Percentiles rank a stretch among this genome's conserved stretches.
Evolutionary conservation across 2,888 invertebrate species (phyloP).

Genomic region (Petrophora chlorosata): DNA sequence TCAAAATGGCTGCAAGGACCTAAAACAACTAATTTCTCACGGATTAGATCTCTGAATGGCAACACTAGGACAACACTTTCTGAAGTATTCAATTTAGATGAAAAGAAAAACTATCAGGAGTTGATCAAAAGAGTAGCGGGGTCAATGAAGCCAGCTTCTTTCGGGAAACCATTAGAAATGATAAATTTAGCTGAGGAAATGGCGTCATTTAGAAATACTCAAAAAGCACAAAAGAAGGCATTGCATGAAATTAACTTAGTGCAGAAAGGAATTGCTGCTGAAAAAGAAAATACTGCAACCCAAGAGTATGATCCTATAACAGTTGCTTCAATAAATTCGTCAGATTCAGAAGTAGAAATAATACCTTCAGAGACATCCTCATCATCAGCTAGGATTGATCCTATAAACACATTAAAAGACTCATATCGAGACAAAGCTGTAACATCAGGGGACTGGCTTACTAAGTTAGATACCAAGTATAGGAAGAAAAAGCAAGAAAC

Average conservation of each 20-base stretch:
- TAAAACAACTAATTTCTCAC: conserved; percentile 55
- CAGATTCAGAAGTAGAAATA: conserved; percentile 75
- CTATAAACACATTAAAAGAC: conserved; percentile 83
- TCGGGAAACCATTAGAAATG: conserved; percentile 55
- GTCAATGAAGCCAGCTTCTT: conserved; percentile 51
- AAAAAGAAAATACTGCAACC: conserved; percentile 55
- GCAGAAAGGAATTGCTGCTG: conserved; percentile 54
- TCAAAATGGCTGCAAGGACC: conserved; percentile 65
- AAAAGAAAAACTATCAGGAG: conserved; percentile 82
- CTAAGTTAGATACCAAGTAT: conserved; percentile 76
- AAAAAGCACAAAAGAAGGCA: conserved; percentile 61
- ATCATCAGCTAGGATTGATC: conserved; percentile 66
- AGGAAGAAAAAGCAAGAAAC: conserved; percentile 66
- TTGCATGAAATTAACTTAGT: conserved; percentile 64
- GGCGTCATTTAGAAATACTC: conserved; percentile 63
- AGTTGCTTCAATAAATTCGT: conserved; percentile 74
- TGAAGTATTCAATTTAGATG: conserved; percentile 82
- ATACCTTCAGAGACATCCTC: conserved; percentile 71
- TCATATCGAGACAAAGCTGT: conserved; percentile 78
- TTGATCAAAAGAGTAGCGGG: conserved; percentile 71
- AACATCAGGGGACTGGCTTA: conserved; percentile 81
- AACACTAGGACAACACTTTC: conserved; percentile 67
- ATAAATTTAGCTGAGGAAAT: conserved; percentile 66
- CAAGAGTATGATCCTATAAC: conserved; percentile 74
- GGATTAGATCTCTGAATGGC: conserved; percentile 63